These are phyloP conservation scores for Columbina picui DNA, from an alignment of 2,113 vertebrate species.

Conservation along the genomic window DNA sequence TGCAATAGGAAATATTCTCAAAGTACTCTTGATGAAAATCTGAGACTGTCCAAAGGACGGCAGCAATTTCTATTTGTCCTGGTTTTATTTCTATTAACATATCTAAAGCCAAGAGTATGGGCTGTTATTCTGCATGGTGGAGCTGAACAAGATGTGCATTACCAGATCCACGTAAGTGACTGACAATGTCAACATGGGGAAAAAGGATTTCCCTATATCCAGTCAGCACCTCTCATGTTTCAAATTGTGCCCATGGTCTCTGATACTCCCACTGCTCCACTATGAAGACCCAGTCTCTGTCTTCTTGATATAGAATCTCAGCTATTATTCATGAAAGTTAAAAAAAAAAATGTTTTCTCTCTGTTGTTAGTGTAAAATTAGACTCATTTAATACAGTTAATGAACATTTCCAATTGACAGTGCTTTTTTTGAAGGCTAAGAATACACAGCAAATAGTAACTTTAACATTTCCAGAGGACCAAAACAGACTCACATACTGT, in stretches of 20 bases:
- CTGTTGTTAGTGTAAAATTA: background rate
- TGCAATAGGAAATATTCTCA: background rate
- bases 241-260: background rate
- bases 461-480: background rate
- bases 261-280: background rate
- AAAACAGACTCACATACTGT: background rate
- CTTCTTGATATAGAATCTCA: background rate
- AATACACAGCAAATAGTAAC: background rate
- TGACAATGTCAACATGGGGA: background rate
- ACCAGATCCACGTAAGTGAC: background rate
- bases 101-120: background rate
- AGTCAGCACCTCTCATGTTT: background rate
- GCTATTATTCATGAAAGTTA: background rate
- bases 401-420: background rate
- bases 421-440: background rate
- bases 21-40: background rate
- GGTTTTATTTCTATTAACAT: background rate
- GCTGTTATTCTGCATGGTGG: rapidly evolving
- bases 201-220: background rate
- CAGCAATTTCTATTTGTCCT: background rate
- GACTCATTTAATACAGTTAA: background rate
- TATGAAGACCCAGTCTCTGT: background rate
- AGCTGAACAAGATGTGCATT: background rate
- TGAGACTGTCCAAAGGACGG: background rate
- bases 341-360: background rate